Conservation (phyloP, 2,797 vertebrate species). For the Myotis planiceps region DNA sequence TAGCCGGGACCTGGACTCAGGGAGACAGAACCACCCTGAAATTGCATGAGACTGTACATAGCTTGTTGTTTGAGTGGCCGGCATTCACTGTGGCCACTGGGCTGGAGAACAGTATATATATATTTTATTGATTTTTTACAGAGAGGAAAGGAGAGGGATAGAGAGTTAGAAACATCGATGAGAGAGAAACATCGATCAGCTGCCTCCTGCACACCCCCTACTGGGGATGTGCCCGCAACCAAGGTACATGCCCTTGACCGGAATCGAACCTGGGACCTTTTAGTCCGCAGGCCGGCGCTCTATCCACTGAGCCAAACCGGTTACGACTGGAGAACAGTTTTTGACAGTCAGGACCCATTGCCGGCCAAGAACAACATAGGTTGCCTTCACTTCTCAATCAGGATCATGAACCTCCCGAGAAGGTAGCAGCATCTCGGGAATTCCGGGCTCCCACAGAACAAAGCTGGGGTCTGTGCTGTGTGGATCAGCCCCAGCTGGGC, state of each 20-base stretch:
- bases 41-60: fast-evolving
- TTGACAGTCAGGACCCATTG: not conserved
- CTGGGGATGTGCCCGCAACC: too few species aligned
- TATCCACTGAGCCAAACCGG: too few species aligned
- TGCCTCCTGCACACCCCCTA: too few species aligned
- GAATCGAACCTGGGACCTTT: too few species aligned
- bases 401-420: not conserved
- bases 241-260: too few species aligned
- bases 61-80: not conserved
- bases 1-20: too few species aligned
- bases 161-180: too few species aligned
- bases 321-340: not conserved
- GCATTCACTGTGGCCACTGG: not conserved
- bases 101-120: not conserved
- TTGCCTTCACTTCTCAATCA: not conserved
- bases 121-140: too few species aligned
- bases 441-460: not conserved
- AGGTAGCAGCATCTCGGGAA: not conserved
- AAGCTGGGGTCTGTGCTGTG: not conserved
- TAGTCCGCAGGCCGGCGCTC: too few species aligned
- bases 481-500: not conserved
- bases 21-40: not conserved
- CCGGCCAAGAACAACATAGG: not conserved
- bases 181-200: too few species aligned
- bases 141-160: too few species aligned